Percentiles rank a stretch among this genome's conserved stretches.
phyloP scores from a whole-genome alignment of 1,140 invertebrate genomes.

The Cryptotermes secundus region DNA sequence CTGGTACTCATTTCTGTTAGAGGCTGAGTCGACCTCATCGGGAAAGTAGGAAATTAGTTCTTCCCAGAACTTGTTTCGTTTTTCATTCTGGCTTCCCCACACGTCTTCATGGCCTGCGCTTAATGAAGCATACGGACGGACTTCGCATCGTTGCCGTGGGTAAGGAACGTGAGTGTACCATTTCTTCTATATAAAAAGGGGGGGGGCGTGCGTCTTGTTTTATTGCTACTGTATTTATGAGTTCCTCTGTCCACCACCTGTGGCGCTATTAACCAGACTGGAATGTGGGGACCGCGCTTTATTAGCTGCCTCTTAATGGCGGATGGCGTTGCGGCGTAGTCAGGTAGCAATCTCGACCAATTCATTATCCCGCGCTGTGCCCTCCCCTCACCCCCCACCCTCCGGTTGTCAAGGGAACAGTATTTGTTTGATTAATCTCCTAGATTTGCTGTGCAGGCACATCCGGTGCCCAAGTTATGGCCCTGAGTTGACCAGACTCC shows the following conservation, averaged over 20 bases:
- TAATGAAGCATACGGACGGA: too few species aligned
- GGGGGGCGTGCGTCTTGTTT: neutral
- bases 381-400: neutral
- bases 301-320: neutral
- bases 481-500: too few species aligned
- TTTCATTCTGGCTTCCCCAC: too few species aligned
- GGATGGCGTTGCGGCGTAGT: neutral
- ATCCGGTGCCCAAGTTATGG: too few species aligned
- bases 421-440: neutral
- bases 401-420: neutral
- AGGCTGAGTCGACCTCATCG: too few species aligned
- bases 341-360: neutral
- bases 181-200: neutral
- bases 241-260: neutral
- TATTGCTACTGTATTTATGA: slow-evolving; percentile 7
- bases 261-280: slow-evolving; percentile 3
- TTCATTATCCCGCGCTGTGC: neutral
- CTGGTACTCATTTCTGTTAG: too few species aligned
- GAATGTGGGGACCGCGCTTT: neutral
- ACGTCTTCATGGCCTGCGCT: too few species aligned
- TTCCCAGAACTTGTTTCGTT: too few species aligned
- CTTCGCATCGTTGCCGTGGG: too few species aligned
- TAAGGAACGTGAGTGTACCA: neutral
- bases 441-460: neutral
- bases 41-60: too few species aligned